Evolutionary conservation across 1,140 invertebrate species (phyloP).

Genomic region (Drosophila rufa): DNA sequence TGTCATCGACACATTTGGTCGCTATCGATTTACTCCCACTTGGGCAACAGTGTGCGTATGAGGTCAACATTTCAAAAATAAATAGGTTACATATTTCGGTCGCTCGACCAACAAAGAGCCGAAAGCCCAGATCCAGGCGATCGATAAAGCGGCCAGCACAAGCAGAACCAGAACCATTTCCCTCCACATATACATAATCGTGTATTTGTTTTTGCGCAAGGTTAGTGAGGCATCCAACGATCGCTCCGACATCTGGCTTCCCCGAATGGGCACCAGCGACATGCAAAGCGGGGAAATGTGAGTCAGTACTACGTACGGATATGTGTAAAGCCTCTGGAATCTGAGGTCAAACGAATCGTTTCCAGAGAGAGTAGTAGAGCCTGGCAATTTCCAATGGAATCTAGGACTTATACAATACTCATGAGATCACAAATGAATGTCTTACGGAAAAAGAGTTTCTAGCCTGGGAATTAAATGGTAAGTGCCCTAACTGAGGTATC

Average conservation of each 20-base stretch:
- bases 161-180: constrained; percentile 3
- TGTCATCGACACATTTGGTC: constrained; percentile 77
- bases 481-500: background rate
- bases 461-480: too few relatives aligned
- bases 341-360: constrained; percentile 36
- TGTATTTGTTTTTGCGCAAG: constrained; percentile 52
- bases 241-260: constrained; percentile 24
- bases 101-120: constrained; percentile 42
- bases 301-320: constrained; percentile 47
- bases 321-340: constrained; percentile 33
- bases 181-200: constrained; percentile 6
- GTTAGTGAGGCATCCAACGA: constrained; percentile 47
- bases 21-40: constrained; percentile 65
- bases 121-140: constrained; percentile 34
- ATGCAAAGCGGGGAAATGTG: constrained; percentile 60
- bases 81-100: constrained; percentile 74
- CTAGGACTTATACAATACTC: background rate
- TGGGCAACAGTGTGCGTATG: constrained; percentile 56
- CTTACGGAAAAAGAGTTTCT: background rate
- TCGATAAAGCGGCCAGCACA: constrained; percentile 20
- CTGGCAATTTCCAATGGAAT: background rate
- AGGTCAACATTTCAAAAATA: constrained; percentile 82
- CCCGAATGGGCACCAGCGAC: constrained; percentile 25
- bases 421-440: background rate
- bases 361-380: background rate